Evolutionary conservation across 2,888 invertebrate genomes (phyloP), one percentile per base, ranked within the genome.

Genomic region (Heteropelma amictum): DNA sequence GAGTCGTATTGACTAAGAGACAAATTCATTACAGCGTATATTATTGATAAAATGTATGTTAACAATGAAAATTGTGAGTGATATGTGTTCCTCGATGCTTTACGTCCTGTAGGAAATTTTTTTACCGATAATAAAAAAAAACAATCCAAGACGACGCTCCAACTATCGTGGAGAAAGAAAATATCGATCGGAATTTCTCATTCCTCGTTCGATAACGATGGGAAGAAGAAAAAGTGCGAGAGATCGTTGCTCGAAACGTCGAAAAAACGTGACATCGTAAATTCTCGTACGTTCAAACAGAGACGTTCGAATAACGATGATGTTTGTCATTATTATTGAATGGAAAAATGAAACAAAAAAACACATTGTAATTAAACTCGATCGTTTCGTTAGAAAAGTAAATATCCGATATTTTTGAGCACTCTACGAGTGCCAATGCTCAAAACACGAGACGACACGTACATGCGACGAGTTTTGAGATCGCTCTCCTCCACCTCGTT

Each of bases 391-490:
- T 42, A 67, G 54, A 47, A 73, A 69, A 77, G 67, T 70, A 70
- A 68, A n/a, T n/a, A 75, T 47, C 38, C 60, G 72, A 76, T 68
- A 73, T 74, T 70, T 53, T 72, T 72, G 54, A 72, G 78, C 78
- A 78, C 68, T 73, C 45, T 53, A 69, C 69, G n/a, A n/a, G 79
- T 77, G 76, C 74, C 76, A 74, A 75, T 72, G 77, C 79, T 79
- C 76, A 79, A 79, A 21, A 33, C 49, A 72, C 68, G 65, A 61
- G 53, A 49, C 30, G 45, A 35, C 26, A 70, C 53, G 33, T 26
- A 45, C 42, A 63, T 56, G 47, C 38, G 7, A 4, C 19, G 45
- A 45, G 42, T 1, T 17, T 19, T 30, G 33, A 19, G n/a, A n/a
- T n/a, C 51, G 17, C 0, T 30, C 17, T 19, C 21, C 0, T 35